Conservation (phyloP, 2,888 invertebrate species). For the Conomelus anceps region DNA sequence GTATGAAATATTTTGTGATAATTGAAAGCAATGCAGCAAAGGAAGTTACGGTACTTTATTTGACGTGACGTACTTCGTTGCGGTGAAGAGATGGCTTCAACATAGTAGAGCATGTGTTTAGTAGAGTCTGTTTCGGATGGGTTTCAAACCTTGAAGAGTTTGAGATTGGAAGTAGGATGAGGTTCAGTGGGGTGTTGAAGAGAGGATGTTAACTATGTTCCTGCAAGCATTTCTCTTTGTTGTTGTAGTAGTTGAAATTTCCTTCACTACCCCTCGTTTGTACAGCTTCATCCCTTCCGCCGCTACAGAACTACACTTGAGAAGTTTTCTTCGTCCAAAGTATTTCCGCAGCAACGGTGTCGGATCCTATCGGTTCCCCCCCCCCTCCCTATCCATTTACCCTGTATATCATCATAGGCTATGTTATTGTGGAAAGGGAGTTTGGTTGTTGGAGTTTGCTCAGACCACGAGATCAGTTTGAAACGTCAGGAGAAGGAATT, state of each 20-base stretch:
- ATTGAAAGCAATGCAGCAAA: neutral
- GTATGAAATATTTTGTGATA: neutral
- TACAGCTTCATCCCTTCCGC: no score
- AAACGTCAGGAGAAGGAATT: neutral
- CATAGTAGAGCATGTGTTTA: neutral
- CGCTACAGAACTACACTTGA: neutral
- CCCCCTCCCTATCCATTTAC: neutral
- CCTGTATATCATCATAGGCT: neutral
- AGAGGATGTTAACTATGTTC: neutral
- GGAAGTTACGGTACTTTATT: neutral
- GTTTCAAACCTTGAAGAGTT: neutral
- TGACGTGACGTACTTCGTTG: neutral
- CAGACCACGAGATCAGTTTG: neutral
- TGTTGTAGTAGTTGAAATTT: neutral
- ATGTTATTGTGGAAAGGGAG: neutral
- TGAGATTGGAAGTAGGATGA: neutral
- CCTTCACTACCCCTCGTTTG: neutral
- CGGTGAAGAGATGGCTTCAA: neutral
- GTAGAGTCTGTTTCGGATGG: neutral
- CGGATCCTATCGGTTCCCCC: neutral
- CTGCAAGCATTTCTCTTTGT: neutral
- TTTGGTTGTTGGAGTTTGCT: neutral
- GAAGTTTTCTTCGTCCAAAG: neutral
- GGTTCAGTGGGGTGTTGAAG: neutral
- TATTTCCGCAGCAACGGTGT: neutral